Percentiles rank a stretch among this genome's conserved stretches.
Evolutionary conservation across 2,888 invertebrate species (phyloP).

Genomic region (Hyposoter dolosus): DNA sequence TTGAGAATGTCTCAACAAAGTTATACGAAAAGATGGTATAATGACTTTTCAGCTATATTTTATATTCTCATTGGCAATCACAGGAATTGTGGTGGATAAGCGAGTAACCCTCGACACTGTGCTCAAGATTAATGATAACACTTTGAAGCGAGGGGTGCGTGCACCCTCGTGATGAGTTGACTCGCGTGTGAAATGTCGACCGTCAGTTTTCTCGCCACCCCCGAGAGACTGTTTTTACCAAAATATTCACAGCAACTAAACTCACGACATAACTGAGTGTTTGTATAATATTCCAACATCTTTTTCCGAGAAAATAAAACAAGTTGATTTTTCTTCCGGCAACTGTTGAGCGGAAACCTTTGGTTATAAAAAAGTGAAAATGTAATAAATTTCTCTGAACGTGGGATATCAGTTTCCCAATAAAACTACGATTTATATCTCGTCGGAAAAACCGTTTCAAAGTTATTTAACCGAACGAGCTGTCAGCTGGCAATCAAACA

Average conservation of each 20-base stretch:
- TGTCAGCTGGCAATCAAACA: neutral
- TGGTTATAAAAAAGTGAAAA: constrained; percentile 2
- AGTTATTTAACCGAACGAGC: constrained; percentile 15
- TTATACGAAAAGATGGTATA: neutral
- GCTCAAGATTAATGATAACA: constrained; percentile 61
- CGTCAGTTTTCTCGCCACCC: constrained; percentile 37
- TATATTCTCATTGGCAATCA: constrained; percentile 13
- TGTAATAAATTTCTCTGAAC: neutral
- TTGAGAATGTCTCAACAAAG: neutral
- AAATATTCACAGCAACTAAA: constrained; percentile 34
- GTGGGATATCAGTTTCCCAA: neutral
- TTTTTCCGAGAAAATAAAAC: constrained; percentile 20
- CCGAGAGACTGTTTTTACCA: constrained; percentile 26
- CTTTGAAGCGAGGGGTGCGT: constrained; percentile 52
- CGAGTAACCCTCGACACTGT: constrained; percentile 28
- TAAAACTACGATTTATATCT: constrained; percentile 26
- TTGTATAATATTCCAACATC: constrained; percentile 32
- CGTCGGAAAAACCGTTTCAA: neutral
- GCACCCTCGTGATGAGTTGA: constrained; percentile 56
- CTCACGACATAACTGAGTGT: constrained; percentile 34
- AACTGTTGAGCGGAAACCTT: neutral
- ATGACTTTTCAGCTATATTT: neutral
- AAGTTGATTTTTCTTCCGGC: constrained; percentile 7
- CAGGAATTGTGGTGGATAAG: constrained; percentile 30
- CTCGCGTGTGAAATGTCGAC: constrained; percentile 52